Evolutionary conservation across 2,113 vertebrate species (phyloP).

Genomic region (Stercorarius parasiticus): DNA sequence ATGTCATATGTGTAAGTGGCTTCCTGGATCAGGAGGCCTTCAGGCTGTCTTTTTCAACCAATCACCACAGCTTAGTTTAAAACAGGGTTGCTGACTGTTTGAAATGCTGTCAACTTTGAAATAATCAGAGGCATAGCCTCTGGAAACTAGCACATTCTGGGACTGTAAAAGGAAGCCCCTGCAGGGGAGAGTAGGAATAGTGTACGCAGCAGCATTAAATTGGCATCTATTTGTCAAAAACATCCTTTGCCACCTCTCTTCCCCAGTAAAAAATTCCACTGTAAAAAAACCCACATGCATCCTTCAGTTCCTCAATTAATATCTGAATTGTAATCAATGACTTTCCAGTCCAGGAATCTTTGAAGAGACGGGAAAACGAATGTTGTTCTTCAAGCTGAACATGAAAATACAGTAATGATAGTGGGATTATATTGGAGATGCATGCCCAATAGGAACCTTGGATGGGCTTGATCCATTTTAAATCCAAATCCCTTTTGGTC

Average conservation of each 20-base stretch:
- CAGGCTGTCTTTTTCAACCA: conserved; percentile 34
- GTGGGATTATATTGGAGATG: not conserved
- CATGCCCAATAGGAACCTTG: not conserved
- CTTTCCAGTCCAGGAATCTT: not conserved
- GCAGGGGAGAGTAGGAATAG: conserved; percentile 26
- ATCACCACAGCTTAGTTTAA: conserved; percentile 7
- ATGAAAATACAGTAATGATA: not conserved
- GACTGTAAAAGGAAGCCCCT: conserved; percentile 46
- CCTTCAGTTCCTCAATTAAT: not conserved
- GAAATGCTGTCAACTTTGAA: conserved; percentile 50
- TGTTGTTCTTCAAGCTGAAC: not conserved
- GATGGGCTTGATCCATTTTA: not conserved
- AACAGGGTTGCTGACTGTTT: conserved; percentile 52
- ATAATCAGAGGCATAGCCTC: conserved; percentile 45
- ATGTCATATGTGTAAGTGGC: not conserved
- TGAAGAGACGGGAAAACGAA: not conserved
- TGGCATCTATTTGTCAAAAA: conserved; percentile 53
- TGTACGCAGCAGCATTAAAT: not conserved
- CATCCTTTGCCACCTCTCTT: conserved; percentile 1
- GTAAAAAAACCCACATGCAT: not conserved
- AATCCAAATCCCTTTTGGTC: conserved; percentile 14
- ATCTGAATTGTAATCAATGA: not conserved
- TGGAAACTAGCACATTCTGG: conserved; percentile 47
- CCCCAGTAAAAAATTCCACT: not conserved
- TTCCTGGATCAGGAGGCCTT: conserved; percentile 27